These are phyloP conservation scores for Ecdyonurus torrentis DNA, from an alignment of 2,888 invertebrate genomes.

Conservation along the genomic window DNA sequence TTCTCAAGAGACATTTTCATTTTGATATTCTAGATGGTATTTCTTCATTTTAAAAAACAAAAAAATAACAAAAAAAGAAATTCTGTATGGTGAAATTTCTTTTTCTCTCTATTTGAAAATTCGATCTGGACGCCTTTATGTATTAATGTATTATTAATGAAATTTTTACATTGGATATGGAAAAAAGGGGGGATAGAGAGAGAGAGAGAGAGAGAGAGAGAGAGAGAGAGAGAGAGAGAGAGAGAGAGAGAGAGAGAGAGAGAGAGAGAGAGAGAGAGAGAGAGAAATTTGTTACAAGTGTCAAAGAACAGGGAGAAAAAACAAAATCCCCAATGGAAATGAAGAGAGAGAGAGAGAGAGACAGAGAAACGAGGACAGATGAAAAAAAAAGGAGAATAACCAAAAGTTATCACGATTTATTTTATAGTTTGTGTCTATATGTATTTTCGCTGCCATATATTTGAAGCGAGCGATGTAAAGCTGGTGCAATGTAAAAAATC, in stretches of 20 bases:
- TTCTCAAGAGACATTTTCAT: too few relatives aligned
- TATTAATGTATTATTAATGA: too few relatives aligned
- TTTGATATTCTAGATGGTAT: too few relatives aligned
- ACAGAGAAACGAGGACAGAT: not conserved
- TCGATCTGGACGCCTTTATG: too few relatives aligned
- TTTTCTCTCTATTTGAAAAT: too few relatives aligned
- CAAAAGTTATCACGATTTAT: not conserved
- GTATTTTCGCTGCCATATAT: not conserved
- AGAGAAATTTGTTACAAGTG: not conserved
- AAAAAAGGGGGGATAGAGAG: not conserved
- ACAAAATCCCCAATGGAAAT: not conserved
- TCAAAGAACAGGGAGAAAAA: not conserved
- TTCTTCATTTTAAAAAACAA: too few relatives aligned
- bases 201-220: not conserved
- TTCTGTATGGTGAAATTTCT: too few relatives aligned
- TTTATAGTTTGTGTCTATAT: not conserved
- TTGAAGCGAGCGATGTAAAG: not conserved
- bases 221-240: conserved; percentile 17
- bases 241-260: not conserved
- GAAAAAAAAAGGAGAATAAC: not conserved
- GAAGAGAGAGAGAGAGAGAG: not conserved
- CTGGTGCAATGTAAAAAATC: not conserved
- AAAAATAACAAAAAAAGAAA: too few relatives aligned
- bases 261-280: not conserved
- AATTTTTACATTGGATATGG: too few relatives aligned